A percentile compares a stretch with the other conserved stretches of the same genome.
These are phyloP conservation scores for Pyxicephalus adspersus DNA, from an alignment of 2,113 vertebrate genomes.

Conservation along the genomic window DNA sequence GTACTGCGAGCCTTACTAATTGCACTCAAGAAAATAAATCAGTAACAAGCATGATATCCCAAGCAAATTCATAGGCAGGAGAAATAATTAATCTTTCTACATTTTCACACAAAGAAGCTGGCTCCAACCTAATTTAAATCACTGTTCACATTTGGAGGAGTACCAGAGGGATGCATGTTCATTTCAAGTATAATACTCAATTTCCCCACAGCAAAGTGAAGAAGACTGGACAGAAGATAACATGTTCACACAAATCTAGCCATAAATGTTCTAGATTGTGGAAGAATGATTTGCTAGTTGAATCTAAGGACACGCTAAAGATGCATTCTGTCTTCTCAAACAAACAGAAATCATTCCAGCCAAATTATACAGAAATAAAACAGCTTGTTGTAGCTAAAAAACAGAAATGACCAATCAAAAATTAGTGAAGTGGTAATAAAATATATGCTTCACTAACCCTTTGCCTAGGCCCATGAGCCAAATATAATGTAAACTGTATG, in stretches of 20 bases:
- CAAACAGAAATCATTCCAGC: too few relatives aligned
- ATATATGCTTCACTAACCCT: too few relatives aligned
- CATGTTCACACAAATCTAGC: constrained; percentile 5
- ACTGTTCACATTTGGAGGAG: constrained; percentile 51
- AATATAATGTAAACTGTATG: too few relatives aligned
- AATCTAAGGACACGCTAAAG: too few relatives aligned
- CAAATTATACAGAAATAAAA: too few relatives aligned
- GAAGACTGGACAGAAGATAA: constrained; percentile 1
- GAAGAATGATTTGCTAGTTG: background rate
- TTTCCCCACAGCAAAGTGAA: constrained; percentile 27
- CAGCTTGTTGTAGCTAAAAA: too few relatives aligned
- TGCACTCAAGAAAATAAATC: constrained; percentile 42
- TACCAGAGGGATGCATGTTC: constrained; percentile 50
- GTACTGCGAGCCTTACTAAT: constrained; percentile 43
- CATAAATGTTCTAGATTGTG: constrained; percentile 19
- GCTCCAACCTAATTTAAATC: constrained; percentile 48
- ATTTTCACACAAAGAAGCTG: constrained; percentile 43
- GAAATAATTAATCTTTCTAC: constrained; percentile 54
- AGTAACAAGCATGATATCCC: constrained; percentile 23
- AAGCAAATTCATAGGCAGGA: constrained; percentile 49
- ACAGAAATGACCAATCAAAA: too few relatives aligned
- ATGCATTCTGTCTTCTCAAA: too few relatives aligned
- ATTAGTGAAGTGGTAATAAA: too few relatives aligned
- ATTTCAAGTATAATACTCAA: constrained; percentile 40
- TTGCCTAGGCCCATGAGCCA: too few relatives aligned